These are phyloP conservation scores for Chrysolina haemoptera DNA, from an alignment of 2,888 invertebrate genomes.

Conservation along the genomic window DNA sequence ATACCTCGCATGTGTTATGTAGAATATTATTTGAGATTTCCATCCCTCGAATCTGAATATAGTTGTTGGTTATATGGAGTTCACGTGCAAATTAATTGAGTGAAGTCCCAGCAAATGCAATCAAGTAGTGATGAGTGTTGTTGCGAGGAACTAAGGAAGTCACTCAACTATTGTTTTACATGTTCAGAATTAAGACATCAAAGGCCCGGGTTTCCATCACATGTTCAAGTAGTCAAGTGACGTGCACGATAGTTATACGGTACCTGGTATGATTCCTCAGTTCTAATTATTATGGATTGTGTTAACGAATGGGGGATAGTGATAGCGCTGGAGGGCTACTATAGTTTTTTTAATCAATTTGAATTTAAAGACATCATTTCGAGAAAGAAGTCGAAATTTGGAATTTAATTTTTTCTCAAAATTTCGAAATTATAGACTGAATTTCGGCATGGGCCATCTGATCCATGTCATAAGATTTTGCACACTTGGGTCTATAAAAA, in stretches of 20 bases:
- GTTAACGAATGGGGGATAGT: no score
- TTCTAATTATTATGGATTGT: neutral
- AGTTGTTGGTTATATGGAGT: constrained; percentile 28
- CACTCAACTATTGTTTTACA: constrained; percentile 34
- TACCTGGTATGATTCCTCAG: constrained; percentile 11
- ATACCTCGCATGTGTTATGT: neutral
- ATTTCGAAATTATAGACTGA: no score
- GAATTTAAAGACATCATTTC: no score
- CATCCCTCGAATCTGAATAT: constrained; percentile 1
- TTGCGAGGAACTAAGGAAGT: constrained; percentile 10
- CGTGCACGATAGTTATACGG: constrained; percentile 11
- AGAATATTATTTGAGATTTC: neutral
- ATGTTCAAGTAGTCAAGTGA: neutral
- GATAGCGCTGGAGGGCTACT: no score
- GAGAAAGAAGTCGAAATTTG: no score
- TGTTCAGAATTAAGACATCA: constrained; percentile 29
- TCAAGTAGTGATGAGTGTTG: constrained; percentile 29
- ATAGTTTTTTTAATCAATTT: no score
- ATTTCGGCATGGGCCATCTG: no score
- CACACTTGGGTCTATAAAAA: no score
- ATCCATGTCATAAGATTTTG: no score
- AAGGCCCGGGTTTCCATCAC: constrained; percentile 20
- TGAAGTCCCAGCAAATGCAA: constrained; percentile 36
- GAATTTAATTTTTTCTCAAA: no score
- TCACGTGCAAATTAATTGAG: constrained; percentile 42